These are phyloP conservation scores for Tyto alba DNA, from an alignment of 2,113 vertebrate species.

Conservation along the genomic window DNA sequence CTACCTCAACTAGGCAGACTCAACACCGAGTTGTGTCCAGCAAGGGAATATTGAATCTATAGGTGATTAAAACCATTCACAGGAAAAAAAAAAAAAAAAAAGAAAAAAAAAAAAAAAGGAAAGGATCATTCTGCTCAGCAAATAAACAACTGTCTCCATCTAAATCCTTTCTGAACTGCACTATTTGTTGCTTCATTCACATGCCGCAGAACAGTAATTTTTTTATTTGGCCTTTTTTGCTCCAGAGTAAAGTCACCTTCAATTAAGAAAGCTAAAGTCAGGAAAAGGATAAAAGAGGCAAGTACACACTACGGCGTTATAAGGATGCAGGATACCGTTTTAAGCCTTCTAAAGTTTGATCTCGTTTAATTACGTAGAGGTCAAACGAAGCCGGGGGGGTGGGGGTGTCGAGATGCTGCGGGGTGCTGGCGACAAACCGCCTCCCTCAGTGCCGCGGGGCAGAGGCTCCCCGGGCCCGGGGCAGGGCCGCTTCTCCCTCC, in stretches of 20 bases:
- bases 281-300: background rate
- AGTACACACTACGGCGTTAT: rapidly evolving
- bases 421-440: background rate
- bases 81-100: rapidly evolving
- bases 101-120: too few species aligned
- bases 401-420: too few species aligned
- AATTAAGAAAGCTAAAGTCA: background rate
- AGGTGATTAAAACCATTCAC: background rate
- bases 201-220: background rate
- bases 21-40: background rate
- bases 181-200: background rate
- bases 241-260: background rate
- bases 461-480: background rate
- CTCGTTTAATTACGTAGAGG: background rate
- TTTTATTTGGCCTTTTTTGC: background rate
- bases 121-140: background rate
- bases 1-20: background rate
- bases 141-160: background rate
- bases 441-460: background rate
- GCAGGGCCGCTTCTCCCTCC: too few species aligned
- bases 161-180: background rate
- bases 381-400: background rate
- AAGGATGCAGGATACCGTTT: rapidly evolving
- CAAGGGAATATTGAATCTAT: background rate
- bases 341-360: background rate